Evolutionary conservation across 2,797 vertebrate species (phyloP).

Genomic region (Knipowitschia caucasica): DNA sequence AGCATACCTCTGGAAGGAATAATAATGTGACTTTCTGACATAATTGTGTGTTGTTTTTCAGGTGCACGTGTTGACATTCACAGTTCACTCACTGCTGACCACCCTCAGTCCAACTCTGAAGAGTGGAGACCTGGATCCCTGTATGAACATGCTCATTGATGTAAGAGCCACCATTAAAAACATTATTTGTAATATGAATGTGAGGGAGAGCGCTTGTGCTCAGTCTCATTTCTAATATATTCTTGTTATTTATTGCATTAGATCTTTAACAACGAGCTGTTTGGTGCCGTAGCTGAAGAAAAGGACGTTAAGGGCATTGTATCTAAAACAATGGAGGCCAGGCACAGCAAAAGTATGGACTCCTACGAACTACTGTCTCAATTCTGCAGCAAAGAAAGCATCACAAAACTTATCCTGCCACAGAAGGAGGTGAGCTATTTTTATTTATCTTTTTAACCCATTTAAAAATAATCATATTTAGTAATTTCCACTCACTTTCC

Average conservation of each 20-base stretch:
- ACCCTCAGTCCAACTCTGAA: slow-evolving; percentile 78
- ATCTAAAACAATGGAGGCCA: slow-evolving; percentile 95
- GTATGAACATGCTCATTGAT: slow-evolving; percentile 84
- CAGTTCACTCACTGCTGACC: slow-evolving; percentile 85
- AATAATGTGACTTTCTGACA: neutral
- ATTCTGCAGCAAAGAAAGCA: slow-evolving; percentile 85
- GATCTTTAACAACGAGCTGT: slow-evolving; percentile 96
- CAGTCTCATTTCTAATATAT: too few species aligned
- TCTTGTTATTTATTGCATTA: slow-evolving; percentile 38
- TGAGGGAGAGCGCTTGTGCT: too few species aligned
- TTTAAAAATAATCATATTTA: too few species aligned
- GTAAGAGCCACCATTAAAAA: slow-evolving; percentile 64
- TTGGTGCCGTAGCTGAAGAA: slow-evolving; percentile 89
- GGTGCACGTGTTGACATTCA: slow-evolving; percentile 96
- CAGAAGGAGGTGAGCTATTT: slow-evolving; percentile 88
- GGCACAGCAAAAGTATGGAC: slow-evolving; percentile 93
- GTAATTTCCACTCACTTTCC: too few species aligned
- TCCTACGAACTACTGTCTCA: slow-evolving; percentile 91
- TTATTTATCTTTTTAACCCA: too few species aligned
- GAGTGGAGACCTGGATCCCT: slow-evolving; percentile 89
- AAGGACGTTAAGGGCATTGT: slow-evolving; percentile 94
- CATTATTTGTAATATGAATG: too few species aligned
- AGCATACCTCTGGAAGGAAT: too few species aligned
- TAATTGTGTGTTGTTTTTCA: slow-evolving; percentile 44
- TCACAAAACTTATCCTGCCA: slow-evolving; percentile 87